Conservation (phyloP, 1,140 invertebrate species). For the Sarcophaga bullata region DNA sequence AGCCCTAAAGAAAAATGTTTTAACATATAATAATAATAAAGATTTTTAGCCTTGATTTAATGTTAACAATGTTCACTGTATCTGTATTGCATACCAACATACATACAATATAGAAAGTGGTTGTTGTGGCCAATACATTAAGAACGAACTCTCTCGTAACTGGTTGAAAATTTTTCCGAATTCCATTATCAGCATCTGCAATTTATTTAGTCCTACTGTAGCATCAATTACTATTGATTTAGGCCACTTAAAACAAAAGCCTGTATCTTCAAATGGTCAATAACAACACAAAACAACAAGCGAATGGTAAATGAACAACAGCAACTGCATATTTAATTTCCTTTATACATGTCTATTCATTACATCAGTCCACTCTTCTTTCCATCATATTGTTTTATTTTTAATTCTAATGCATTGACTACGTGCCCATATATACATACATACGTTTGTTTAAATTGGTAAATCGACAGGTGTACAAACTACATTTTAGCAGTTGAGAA, state of each 20-base stretch:
- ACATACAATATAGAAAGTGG: neutral
- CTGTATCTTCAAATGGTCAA: constrained; percentile 13
- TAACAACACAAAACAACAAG: neutral
- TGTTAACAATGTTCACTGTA: no score
- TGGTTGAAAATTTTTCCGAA: neutral
- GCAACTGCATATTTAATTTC: neutral
- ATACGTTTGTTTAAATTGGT: no score
- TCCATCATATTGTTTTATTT: no score
- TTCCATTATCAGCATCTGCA: constrained; percentile 16
- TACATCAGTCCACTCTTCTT: no score
- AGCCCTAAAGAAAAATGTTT: no score
- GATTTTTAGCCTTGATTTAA: no score
- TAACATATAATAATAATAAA: no score
- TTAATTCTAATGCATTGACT: no score
- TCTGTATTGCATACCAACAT: no score
- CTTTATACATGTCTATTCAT: neutral
- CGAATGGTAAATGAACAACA: constrained; percentile 13
- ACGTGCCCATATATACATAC: no score
- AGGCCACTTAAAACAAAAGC: constrained; percentile 18
- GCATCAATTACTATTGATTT: constrained; percentile 24
- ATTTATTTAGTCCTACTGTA: constrained; percentile 10
- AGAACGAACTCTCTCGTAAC: neutral
- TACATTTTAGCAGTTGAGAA: no score
- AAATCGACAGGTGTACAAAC: no score
- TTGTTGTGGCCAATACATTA: neutral